A percentile compares a stretch with the other conserved stretches of the same genome.
Evolutionary conservation across 30 jellyfish, hydroid and myxozoan species (phyloP).

Genomic region (Pseudorhiza aurosa): DNA sequence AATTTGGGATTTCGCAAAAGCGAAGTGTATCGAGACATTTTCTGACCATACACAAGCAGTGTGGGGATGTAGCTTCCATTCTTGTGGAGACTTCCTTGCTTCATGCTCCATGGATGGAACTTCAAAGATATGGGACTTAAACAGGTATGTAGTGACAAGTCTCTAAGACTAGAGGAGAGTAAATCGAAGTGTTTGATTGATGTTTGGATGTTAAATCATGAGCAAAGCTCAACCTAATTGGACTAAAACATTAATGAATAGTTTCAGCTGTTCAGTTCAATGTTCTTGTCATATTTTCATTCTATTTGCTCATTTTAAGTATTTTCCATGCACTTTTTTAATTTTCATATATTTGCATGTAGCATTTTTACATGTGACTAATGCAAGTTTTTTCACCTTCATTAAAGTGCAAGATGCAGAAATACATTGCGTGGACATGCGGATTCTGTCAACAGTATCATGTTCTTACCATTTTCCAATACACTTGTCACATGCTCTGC

Average conservation of each 20-base stretch:
- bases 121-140: constrained; percentile 91
- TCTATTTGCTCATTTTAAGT: no score
- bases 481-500: constrained; percentile 96
- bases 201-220: no score
- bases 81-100: constrained; percentile 92
- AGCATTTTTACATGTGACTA: no score
- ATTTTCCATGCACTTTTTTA: no score
- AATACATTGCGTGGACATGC: constrained; percentile 94
- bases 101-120: constrained; percentile 95
- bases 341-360: no score
- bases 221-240: no score
- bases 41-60: constrained; percentile 92
- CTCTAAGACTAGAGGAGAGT: no score
- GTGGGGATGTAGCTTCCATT: constrained; percentile 96
- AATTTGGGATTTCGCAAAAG: constrained; percentile 90
- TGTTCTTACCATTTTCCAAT: constrained; percentile 85
- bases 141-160: no score
- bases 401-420: constrained; percentile 94
- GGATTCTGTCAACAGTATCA: constrained; percentile 92
- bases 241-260: no score
- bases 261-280: no score
- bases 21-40: constrained; percentile 74
- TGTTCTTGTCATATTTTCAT: no score
- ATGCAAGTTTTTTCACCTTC: background rate
- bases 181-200: no score